phyloP scores from a whole-genome alignment of 2,888 invertebrate genomes.

The Dysmachus trigonus region DNA sequence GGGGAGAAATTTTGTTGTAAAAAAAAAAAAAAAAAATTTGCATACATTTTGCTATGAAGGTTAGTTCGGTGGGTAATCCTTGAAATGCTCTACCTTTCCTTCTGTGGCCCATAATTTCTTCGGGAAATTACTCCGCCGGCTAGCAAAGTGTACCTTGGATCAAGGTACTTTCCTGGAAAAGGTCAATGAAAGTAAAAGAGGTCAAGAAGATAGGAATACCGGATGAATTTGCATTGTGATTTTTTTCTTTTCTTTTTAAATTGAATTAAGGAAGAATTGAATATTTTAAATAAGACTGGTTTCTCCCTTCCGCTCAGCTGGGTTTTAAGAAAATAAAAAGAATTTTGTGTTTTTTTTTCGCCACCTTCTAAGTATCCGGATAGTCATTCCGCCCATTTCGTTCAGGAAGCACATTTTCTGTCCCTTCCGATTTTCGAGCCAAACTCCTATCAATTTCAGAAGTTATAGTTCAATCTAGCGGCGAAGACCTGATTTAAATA shows the following conservation, averaged over 20 bases:
- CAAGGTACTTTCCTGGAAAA: background rate
- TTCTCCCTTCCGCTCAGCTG: background rate
- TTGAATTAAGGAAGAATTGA: background rate
- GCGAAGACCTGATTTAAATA: slow-evolving; percentile 17
- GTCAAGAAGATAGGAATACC: background rate
- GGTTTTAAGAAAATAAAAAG: background rate
- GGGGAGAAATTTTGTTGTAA: background rate
- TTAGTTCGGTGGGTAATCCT: background rate
- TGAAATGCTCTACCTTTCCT: background rate
- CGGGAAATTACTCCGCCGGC: background rate
- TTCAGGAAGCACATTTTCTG: background rate
- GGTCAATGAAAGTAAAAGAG: background rate
- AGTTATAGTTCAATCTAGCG: slow-evolving; percentile 31
- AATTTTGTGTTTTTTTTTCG: background rate
- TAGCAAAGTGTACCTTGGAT: background rate
- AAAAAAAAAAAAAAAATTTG: background rate
- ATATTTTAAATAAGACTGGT: background rate
- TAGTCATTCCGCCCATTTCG: background rate
- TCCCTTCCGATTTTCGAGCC: background rate
- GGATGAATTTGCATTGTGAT: background rate
- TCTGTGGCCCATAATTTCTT: background rate
- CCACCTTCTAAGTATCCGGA: background rate
- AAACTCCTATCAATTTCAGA: background rate
- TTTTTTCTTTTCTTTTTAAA: background rate
- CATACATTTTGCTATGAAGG: background rate